Evolutionary conservation across 2,113 vertebrate genomes (phyloP).

Genomic region (Stictonetta naevosa): DNA sequence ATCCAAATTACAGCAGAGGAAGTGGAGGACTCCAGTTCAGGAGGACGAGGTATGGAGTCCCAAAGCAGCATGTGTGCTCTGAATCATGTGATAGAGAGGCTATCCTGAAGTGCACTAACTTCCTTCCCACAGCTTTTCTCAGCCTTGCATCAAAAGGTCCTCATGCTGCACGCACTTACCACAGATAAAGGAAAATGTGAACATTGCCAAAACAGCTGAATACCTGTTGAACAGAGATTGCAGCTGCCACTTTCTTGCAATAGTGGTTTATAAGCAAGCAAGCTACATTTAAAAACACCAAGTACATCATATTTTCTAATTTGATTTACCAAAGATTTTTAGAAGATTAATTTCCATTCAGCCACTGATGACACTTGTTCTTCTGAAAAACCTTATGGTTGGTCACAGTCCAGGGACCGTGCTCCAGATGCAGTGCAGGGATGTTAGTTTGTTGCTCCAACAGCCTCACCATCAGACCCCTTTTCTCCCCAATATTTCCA

Average conservation of each 20-base stretch:
- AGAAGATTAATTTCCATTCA: background rate
- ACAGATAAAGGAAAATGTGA: background rate
- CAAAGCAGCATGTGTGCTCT: accelerated
- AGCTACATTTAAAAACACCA: background rate
- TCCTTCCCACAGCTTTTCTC: background rate
- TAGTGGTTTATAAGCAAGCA: background rate
- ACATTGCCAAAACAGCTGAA: background rate
- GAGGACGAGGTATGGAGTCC: background rate
- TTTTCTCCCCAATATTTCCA: background rate
- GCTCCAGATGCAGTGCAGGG: background rate
- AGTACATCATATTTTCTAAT: background rate
- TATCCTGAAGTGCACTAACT: background rate
- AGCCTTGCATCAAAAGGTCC: background rate
- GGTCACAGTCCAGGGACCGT: too few species aligned
- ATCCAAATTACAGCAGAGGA: background rate
- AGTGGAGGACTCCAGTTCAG: too few species aligned
- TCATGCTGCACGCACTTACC: background rate
- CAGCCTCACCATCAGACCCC: background rate
- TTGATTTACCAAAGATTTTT: background rate
- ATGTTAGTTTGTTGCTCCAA: background rate
- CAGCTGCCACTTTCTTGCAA: background rate
- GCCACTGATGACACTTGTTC: background rate
- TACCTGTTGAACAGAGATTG: background rate
- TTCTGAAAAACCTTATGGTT: background rate
- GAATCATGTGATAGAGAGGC: background rate